Evolutionary conservation across 2,797 vertebrate species (phyloP), one percentile per base, ranked within the genome.

Genomic region (Nyctalus aviator): DNA sequence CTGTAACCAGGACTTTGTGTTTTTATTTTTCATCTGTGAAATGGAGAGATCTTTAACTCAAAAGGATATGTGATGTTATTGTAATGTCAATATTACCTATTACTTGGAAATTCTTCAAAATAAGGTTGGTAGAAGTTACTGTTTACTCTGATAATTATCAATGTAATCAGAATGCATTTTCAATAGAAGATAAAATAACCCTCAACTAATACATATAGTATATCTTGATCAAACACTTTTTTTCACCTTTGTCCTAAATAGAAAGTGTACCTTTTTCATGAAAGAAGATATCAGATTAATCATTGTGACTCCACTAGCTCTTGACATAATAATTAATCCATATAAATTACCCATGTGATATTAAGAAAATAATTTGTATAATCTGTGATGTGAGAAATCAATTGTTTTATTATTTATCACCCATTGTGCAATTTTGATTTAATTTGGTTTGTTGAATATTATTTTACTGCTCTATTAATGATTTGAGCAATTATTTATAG

Each of bases 391-490:
- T 91, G 92, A 91, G 71, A 96, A 97, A 97, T 97, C 78, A 91
- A 10, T 95, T 84, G 37, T 95, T 97, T 97, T 72, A 87, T 92
- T 97, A 97, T 95, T 95, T 66, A 94, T 96, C 71, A 95, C 76
- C 93, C 5, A 83, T 95, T 93, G 85, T 50, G 50, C 93, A 95
- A 93, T 95, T 97, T 97, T 93, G 83, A 96, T 97, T 97, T 97
- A 95, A 57, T 93, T 93, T 94, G 77, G 77, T 93, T 94, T 97
- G 77, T 96, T 97, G 69, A 97, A 81, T 97, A 88, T 94, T 97
- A 78, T 90, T 95, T 97, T 97, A 93, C 72, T 93, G 75, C 91
- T 96, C 91, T 96, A 89, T 97, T 95, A 97, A 96, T 97, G 92
- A 96, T 64, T 93, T 95, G 87, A 90, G 55, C 79, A 94, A 95